Conservation (phyloP, 1,140 invertebrate genomes). For the Vanessa atalanta region DNA sequence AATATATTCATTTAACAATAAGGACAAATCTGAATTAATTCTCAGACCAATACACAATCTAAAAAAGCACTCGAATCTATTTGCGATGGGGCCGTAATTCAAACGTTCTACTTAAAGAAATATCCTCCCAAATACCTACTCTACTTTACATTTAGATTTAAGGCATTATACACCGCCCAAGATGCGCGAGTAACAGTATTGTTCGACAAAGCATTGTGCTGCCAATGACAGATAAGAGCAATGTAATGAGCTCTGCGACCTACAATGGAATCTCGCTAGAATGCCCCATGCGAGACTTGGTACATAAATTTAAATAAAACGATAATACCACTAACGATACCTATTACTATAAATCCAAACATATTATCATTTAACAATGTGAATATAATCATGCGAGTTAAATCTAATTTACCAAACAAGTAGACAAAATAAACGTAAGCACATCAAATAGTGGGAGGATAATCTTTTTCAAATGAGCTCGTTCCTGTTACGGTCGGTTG, state of each 20-base stretch:
- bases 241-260: constrained; percentile 60
- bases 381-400: constrained; percentile 14
- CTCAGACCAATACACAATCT: too few species aligned
- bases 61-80: too few species aligned
- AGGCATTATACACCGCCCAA: constrained; percentile 36
- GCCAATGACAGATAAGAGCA: constrained; percentile 73
- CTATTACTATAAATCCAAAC: constrained; percentile 24
- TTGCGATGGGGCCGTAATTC: too few species aligned
- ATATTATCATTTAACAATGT: constrained; percentile 25
- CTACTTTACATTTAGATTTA: constrained; percentile 21
- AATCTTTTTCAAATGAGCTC: constrained; percentile 39
- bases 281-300: constrained; percentile 33
- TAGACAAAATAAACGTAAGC: constrained; percentile 36
- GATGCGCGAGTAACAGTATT: constrained; percentile 60
- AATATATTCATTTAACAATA: too few species aligned
- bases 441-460: constrained; percentile 31
- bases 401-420: constrained; percentile 34
- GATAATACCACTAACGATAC: constrained; percentile 35
- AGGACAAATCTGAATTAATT: too few species aligned
- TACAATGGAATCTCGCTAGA: constrained; percentile 54
- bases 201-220: constrained; percentile 62
- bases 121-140: neutral
- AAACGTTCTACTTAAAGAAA: too few species aligned
- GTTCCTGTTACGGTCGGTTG: constrained; percentile 34
- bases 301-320: constrained; percentile 35